Conservation (phyloP, 1,140 invertebrate genomes). For the Lordiphosa stackelbergi region DNA sequence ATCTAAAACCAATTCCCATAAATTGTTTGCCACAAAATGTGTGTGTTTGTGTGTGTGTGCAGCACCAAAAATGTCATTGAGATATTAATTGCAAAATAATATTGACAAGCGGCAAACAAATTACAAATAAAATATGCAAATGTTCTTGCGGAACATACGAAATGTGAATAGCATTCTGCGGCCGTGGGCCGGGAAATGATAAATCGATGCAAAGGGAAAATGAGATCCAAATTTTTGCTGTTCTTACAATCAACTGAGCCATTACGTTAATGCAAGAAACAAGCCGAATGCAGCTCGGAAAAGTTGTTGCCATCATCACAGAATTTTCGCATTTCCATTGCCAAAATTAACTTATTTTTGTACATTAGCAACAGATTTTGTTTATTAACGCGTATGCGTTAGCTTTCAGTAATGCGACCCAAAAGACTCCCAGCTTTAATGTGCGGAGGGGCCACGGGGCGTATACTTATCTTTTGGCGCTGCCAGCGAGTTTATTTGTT, state of each 20-base stretch:
- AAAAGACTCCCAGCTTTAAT: constrained; percentile 34
- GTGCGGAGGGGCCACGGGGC: constrained; percentile 38
- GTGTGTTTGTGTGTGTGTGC: background rate
- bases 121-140: constrained; percentile 57
- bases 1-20: constrained; percentile 15
- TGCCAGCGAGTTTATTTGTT: constrained; percentile 69
- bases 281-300: constrained; percentile 14
- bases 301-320: constrained; percentile 50
- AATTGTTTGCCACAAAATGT: constrained; percentile 10
- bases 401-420: constrained; percentile 50
- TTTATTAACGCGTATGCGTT: constrained; percentile 65
- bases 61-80: constrained; percentile 24
- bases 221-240: background rate
- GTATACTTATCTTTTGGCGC: constrained; percentile 66
- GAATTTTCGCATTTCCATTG: constrained; percentile 50
- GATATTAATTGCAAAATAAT: constrained; percentile 73
- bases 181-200: constrained; percentile 25
- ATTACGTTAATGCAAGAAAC: too few relatives aligned
- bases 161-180: constrained; percentile 11
- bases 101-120: constrained; percentile 57
- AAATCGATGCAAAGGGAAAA: background rate
- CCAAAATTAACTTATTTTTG: constrained; percentile 70
- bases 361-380: constrained; percentile 74
- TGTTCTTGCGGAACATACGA: constrained; percentile 17
- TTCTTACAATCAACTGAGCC: background rate